These are phyloP conservation scores for Dascillus cervinus DNA, from an alignment of 2,888 invertebrate species.

Conservation along the genomic window DNA sequence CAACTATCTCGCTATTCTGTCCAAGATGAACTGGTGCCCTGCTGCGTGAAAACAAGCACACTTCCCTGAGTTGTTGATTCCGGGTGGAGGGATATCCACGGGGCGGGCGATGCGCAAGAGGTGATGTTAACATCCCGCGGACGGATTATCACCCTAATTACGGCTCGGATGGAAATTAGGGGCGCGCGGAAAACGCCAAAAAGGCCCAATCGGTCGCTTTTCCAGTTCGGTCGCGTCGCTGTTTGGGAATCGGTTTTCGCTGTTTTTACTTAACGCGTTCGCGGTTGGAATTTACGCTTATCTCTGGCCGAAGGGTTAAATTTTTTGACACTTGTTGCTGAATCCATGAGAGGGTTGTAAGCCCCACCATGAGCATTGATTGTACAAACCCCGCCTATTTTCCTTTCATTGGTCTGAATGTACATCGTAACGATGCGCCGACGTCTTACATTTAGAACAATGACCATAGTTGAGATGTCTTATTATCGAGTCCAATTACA, in stretches of 20 bases:
- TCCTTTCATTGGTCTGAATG: slow-evolving; percentile 32
- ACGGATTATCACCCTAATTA: too few species aligned
- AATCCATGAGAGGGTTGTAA: slow-evolving; percentile 30
- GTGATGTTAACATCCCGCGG: too few species aligned
- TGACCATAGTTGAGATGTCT: too few species aligned
- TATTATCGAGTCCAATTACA: too few species aligned
- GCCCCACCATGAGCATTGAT: slow-evolving; percentile 32
- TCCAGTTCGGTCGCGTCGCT: too few species aligned
- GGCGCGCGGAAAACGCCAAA: too few species aligned
- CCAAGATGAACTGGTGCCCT: slow-evolving; percentile 23
- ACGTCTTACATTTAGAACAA: too few species aligned
- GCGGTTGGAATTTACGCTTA: too few species aligned
- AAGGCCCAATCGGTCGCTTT: too few species aligned
- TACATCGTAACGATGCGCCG: slow-evolving; percentile 32
- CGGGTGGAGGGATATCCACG: slow-evolving; percentile 15
- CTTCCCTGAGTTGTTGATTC: slow-evolving; percentile 22
- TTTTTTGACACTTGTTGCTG: slow-evolving; percentile 35
- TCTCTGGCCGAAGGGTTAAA: slow-evolving; percentile 10
- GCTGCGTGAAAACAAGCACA: slow-evolving; percentile 17
- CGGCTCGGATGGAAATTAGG: too few species aligned
- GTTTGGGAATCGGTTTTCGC: too few species aligned
- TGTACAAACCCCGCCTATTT: slow-evolving; percentile 37
- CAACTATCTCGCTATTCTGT: slow-evolving; percentile 22
- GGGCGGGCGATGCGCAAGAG: slow-evolving; percentile 20
- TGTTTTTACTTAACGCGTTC: too few species aligned